Conservation (phyloP, 2,113 vertebrate genomes). For the Tachuris rubrigastra region DNA sequence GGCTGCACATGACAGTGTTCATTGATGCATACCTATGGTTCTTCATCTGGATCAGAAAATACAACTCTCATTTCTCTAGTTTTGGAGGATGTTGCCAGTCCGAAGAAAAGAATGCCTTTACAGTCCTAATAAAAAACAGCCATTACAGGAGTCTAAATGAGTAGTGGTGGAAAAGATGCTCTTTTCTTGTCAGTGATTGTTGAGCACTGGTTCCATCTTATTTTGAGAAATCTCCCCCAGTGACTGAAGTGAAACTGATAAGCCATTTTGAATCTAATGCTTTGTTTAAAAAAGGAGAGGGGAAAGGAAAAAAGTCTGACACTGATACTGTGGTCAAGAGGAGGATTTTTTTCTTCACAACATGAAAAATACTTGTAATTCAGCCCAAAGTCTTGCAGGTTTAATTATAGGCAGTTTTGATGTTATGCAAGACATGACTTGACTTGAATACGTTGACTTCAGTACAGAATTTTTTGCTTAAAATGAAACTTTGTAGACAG, state of each 20-base stretch:
- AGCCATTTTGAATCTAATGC: neutral
- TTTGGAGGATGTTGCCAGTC: neutral
- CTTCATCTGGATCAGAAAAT: neutral
- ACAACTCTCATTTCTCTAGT: neutral
- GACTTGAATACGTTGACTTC: neutral
- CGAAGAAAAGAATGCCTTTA: neutral
- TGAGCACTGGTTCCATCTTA: neutral
- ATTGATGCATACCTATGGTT: neutral
- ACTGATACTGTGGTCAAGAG: neutral
- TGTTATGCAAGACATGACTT: neutral
- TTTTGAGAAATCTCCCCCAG: neutral
- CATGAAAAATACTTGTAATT: conserved; percentile 15
- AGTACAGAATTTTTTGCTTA: neutral
- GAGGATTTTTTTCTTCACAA: neutral
- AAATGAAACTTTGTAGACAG: neutral
- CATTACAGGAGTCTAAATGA: neutral
- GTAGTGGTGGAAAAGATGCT: neutral
- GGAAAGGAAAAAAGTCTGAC: neutral
- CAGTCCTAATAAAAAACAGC: no score
- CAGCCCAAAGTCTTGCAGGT: neutral
- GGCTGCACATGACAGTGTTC: neutral
- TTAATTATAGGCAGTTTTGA: conserved; percentile 14
- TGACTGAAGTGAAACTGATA: neutral
- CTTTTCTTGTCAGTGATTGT: neutral
- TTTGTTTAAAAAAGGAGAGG: neutral